Conservation (phyloP, 2,113 vertebrate genomes). For the Ptychochromis oligacanthus region DNA sequence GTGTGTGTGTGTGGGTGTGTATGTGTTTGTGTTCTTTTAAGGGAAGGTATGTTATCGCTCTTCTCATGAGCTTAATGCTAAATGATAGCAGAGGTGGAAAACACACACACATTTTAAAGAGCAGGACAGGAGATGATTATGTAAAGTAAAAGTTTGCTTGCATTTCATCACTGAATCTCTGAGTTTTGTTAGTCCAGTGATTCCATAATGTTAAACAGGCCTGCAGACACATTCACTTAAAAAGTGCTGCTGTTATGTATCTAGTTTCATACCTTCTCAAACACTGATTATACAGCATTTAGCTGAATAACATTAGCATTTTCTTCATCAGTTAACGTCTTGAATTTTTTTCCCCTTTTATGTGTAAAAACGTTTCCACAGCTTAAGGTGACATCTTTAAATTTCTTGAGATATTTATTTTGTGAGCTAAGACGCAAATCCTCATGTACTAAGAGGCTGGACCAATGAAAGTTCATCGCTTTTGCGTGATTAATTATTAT, state of each 20-base stretch:
- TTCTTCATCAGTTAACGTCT: not conserved
- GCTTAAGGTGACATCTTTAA: not conserved
- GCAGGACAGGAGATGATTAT: not conserved
- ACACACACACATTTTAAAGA: not conserved
- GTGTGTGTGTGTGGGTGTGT: conserved; percentile 10
- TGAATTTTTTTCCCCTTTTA: not conserved
- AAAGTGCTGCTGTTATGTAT: not conserved
- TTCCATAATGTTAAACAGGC: not conserved
- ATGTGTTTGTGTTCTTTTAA: conserved; percentile 43
- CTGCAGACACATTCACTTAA: fast-evolving
- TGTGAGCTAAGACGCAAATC: not conserved
- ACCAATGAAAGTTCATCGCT: not conserved
- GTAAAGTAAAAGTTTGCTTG: not conserved
- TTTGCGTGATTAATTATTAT: not conserved
- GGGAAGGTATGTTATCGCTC: conserved; percentile 59
- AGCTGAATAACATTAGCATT: not conserved
- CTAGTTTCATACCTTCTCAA: not conserved
- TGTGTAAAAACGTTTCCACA: not conserved
- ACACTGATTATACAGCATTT: not conserved
- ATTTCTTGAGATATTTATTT: not conserved
- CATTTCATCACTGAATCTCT: not conserved
- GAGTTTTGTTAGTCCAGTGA: not conserved
- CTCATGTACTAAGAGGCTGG: not conserved
- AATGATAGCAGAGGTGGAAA: conserved; percentile 62
- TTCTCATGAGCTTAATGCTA: conserved; percentile 18